Base-by-base conservation (phyloP, 2,797 vertebrate species). In the Anisognathus igniventris region DNA sequence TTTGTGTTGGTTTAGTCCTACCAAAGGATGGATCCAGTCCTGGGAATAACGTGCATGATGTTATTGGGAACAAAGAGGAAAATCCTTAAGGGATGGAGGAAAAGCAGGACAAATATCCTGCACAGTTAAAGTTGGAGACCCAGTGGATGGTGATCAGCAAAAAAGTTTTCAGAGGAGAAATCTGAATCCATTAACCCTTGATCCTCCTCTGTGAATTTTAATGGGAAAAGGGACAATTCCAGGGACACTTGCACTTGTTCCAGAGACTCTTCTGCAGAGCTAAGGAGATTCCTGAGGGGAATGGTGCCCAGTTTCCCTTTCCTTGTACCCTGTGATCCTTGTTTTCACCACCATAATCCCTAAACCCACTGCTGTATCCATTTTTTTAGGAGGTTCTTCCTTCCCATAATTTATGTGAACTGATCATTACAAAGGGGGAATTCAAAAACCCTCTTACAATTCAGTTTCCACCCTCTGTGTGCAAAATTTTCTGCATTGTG, bases 41-140 rank as follows among this genome's bases (percentile, higher is more conserved):
- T 65, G 68, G 35, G 23, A 88, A 48, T 14, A 62, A 1, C 1
- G 0, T 0, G 2, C 0, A 0, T 6, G 39, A 3, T 30, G 0
- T 30, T 27, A 8, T 2, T 2, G 18, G 30, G 47, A 51, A 40
- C 0, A 2, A 47, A 16, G 16, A 73, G 65, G 15, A n/a, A 70
- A 81, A 17, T 44, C 61, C 35, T 28, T 3, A 14, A 25, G n/a
- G 53, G 35, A 1, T 14, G 35, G 47, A 37, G 62, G 37, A 35
- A 23, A 57, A 57, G 24, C 18, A 33, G 22, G 21, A 54, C 62
- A 13, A 72, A 67, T 19, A 30, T 12, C 28, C 56, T 48, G n/a
- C 6, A 3, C 15, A 8, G 44, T 31, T 47, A 2, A 23, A 66
- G 10, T 0, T n/a, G 60, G 60, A 11, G 11, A 22, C 2, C 2